Conservation (phyloP, 92 coral and sea anemone species). For the Phenganax stokvisi region DNA sequence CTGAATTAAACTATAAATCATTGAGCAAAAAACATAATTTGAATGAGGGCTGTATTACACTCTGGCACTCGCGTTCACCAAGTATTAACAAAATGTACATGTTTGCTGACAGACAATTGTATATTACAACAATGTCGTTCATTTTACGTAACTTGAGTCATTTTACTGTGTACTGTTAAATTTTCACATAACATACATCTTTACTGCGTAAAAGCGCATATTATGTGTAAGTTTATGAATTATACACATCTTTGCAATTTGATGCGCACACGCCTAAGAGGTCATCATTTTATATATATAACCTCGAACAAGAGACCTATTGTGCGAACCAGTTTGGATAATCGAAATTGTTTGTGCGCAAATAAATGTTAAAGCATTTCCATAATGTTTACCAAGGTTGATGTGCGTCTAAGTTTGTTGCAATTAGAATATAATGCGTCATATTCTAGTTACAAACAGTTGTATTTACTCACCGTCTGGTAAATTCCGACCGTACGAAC, state of each 20-base stretch:
- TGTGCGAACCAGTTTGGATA: constrained; percentile 10
- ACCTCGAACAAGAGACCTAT: constrained; percentile 31
- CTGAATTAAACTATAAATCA: not conserved
- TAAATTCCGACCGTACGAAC: constrained; percentile 37
- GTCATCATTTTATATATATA: not conserved
- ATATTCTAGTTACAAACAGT: not conserved
- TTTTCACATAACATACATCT: too few relatives aligned
- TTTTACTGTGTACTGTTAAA: too few relatives aligned
- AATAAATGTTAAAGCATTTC: not conserved
- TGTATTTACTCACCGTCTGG: constrained; percentile 38
- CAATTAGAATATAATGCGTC: constrained; percentile 3
- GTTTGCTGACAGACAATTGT: too few relatives aligned
- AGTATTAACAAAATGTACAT: too few relatives aligned
- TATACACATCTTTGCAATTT: not conserved
- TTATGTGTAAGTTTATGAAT: not conserved
- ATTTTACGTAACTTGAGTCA: too few relatives aligned
- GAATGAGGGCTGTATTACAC: too few relatives aligned
- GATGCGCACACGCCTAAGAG: not conserved
- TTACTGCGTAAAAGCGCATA: not conserved
- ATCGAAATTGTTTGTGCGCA: not conserved
- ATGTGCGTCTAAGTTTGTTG: not conserved
- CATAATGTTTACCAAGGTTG: not conserved
- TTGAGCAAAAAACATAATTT: too few relatives aligned
- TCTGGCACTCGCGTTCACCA: too few relatives aligned
- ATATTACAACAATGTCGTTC: too few relatives aligned